Evolutionary conservation across 2,797 vertebrate species (phyloP), one percentile per base, ranked within the genome.

Genomic region (Pantherophis alleghaniensis): DNA sequence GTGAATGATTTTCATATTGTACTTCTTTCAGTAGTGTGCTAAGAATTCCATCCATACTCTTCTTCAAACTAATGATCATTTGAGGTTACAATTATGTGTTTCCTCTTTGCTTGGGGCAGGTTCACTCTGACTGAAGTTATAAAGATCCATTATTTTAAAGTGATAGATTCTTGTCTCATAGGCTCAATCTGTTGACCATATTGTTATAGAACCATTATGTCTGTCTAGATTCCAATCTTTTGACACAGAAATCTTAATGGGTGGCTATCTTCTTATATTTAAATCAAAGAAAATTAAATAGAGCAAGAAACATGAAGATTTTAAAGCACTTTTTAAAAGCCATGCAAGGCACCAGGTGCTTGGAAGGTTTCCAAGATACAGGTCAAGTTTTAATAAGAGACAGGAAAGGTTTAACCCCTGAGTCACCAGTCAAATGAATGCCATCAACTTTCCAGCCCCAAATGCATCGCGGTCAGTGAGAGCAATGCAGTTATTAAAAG

Each of bases 241-340:
- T 55, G 66, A 91, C 66, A 55, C n/a, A 93, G n/a, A 89, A 79
- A 91, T 83, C 90, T 86, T 61, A 86, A 69, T 93, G 69, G 87
- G 90, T 63, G 69, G 93, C 69, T 91, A 47, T 89, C 61, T 86
- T 86, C 87, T 91, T 93, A 91, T 91, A 83, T 63, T 93, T 89
- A 89, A 91, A 88, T 32, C 57, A 91, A 91, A 86, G 47, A 79
- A 56, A 60, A 89, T 89, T 93, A 86, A 86, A 56, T 66, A 86
- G 90, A 90, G 32, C 56, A 86, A 86, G 92, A 92, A 92, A 92
- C 22, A 16, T 53, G 4, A 24, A 63, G 90, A 89, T 91, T 79
- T 55, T 18, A 7, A 51, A 56, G 18, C 32, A 24, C 6, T 86
- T 90, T 7, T 7, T 63, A 6, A 22, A 42, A 92, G 66, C 7